Conservation (phyloP, 2,888 invertebrate species). For the Agrotis clavis region DNA sequence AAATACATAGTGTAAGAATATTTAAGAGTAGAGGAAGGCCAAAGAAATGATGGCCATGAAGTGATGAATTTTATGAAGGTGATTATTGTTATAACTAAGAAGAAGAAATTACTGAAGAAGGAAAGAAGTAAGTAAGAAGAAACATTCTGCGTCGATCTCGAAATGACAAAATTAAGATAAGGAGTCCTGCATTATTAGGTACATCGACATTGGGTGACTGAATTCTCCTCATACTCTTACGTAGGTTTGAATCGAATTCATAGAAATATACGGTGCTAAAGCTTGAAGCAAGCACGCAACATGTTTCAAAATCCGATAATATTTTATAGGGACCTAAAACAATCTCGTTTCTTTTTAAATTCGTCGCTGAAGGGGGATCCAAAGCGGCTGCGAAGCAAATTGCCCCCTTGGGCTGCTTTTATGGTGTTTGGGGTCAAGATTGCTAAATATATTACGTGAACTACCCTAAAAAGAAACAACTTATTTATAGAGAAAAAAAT, state of each 20-base stretch:
- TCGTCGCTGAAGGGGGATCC: constrained; percentile 45
- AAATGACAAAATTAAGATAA: no score
- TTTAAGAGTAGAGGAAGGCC: background rate
- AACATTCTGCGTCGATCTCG: no score
- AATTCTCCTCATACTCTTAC: no score
- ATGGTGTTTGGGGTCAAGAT: constrained; percentile 48
- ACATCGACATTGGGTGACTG: no score
- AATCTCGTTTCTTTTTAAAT: constrained; percentile 32
- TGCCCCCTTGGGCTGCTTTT: constrained; percentile 45
- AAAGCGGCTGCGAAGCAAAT: constrained; percentile 48
- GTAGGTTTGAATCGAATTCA: no score
- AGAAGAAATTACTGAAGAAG: no score
- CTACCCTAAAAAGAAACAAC: constrained; percentile 30
- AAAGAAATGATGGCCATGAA: background rate
- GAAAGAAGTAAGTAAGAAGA: no score
- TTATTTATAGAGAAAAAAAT: background rate
- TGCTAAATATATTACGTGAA: constrained; percentile 45
- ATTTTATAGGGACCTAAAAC: constrained; percentile 24
- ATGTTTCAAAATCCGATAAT: constrained; percentile 39
- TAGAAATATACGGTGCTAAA: background rate
- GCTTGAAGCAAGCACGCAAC: background rate
- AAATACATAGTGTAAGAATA: no score
- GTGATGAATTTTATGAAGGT: background rate
- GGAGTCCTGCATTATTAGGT: no score
- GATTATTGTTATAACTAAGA: background rate